phyloP scores from a whole-genome alignment of 2,113 vertebrate genomes.

The Sylvia atricapilla region DNA sequence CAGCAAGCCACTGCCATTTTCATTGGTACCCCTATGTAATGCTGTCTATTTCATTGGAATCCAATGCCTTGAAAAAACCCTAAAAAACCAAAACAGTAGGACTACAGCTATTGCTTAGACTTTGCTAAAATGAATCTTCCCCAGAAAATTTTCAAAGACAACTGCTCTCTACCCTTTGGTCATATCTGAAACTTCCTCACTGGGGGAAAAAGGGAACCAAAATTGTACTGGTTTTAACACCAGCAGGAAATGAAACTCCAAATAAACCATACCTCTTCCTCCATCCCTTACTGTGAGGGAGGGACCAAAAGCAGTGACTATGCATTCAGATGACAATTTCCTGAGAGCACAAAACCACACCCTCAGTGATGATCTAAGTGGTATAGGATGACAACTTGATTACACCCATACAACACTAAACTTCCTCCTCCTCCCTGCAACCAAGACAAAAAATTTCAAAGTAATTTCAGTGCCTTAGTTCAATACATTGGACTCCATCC shows the following conservation, averaged over 20 bases:
- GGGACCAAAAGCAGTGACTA: not conserved
- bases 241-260: not conserved
- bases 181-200: not conserved
- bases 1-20: not conserved
- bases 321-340: not conserved
- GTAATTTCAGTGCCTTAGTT: not conserved
- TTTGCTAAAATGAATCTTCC: not conserved
- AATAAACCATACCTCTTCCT: not conserved
- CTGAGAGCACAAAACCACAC: not conserved
- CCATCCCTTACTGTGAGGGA: fast-evolving
- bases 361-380: not conserved
- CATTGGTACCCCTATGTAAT: not conserved
- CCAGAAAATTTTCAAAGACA: not conserved
- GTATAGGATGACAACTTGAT: not conserved
- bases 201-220: not conserved
- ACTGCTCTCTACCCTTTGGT: not conserved
- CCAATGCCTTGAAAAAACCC: not conserved
- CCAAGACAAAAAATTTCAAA: not conserved
- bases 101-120: not conserved
- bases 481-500: not conserved
- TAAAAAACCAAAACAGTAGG: not conserved
- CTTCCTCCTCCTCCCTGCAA: fast-evolving
- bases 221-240: not conserved
- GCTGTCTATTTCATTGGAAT: not conserved
- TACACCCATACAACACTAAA: not conserved